Base-by-base conservation (phyloP, 2,888 invertebrate genomes). In the Steinernema scapterisci region DNA sequence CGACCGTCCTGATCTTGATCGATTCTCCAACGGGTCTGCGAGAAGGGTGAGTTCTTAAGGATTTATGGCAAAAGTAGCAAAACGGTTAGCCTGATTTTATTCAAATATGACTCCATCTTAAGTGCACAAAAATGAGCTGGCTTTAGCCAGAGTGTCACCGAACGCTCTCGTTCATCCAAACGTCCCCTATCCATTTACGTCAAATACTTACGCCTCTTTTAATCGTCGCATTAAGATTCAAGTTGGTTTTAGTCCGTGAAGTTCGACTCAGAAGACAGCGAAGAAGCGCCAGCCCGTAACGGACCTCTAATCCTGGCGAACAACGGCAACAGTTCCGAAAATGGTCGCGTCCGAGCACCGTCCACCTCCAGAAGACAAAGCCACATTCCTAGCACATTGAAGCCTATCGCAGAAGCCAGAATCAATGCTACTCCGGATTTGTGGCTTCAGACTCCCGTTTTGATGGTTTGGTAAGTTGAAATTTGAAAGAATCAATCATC, bases 251-350 rank as follows among this genome's bases (percentile, higher is more conserved):
- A 63, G 63, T 63, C 63, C 27, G 63, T 63, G 2, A 63, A 63
- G 31, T 63, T 63, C 31, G 63, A 63, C n/a, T 63, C 63, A 11
- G 63, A 63, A 63, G 63, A 63, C 38, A 63, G 63, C 19, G 63
- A 63, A 63, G 63, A 63, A 3, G 38, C 31, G 1, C 27, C 38
- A n/a, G 38, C 63, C 31, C 23, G 63, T 2, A 63, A 25, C 63
- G 63, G 63, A 7, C 63, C 63, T 27, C 31, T 63, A 11, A 63
- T 63, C 19, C 27, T 63, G 63, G 63, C 63, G 3, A 63, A 63
- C 63, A 63, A 63, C 31, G 63, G 54, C 5, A 54, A 54, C 23
- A 23, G 63, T 1, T 7, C 11, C 27, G 38, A 27, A 27, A 63
- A 48, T 16, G 54, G 63, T 16, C 21, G 27, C 31, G 31, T 27